Base-by-base conservation (phyloP, 2,113 vertebrate species). In the Cichladusa arquata region DNA sequence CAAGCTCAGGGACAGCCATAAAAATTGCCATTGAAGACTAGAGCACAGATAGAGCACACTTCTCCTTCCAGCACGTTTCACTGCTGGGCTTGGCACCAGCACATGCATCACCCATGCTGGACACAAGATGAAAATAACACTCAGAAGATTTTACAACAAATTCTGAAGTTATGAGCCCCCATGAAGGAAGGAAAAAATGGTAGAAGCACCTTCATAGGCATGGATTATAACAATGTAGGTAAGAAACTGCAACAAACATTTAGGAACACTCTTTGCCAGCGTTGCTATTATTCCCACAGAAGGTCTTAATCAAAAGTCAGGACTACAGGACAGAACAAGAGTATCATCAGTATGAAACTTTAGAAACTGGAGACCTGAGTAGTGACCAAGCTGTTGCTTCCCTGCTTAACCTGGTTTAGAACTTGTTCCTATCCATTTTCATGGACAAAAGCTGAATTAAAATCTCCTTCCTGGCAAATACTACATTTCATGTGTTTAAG, bases 311-410 rank as follows among this genome's bases (percentile, higher is more conserved):
- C 60, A 66, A 42, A 82, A 36, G 22, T 29, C 26, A 33, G 38
- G 14, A 42, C 20, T 57, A 38, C 54, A 64, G 34, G 11, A 67
- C 16, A 81, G 26, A 77, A 26, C 0, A 16, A 31, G 34, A 31
- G 6, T 11, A 19, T 40, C 22, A 44, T 11, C 25, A 12, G 31
- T 19, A 15, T 14, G 15, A 72, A 77, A 82, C 19, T 50, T 23
- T 0, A 29, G 45, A 44, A 76, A 56, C 3, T 25, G 22, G 20
- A 57, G 50, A 79, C 28, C 40, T 0, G 0, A 53, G 20, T 6
- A 57, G 20, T 28, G 72, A 42, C 29, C 2, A 3, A 64, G 19
- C 8, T 70, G 31, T 15, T 48, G 6, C 36, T 64, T 66, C 25
- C 11, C 22, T 42, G 12, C 24, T 77, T 53, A 70, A 81, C 15